phyloP scores from a whole-genome alignment of 2,113 vertebrate species.

The Bufo bufo region DNA sequence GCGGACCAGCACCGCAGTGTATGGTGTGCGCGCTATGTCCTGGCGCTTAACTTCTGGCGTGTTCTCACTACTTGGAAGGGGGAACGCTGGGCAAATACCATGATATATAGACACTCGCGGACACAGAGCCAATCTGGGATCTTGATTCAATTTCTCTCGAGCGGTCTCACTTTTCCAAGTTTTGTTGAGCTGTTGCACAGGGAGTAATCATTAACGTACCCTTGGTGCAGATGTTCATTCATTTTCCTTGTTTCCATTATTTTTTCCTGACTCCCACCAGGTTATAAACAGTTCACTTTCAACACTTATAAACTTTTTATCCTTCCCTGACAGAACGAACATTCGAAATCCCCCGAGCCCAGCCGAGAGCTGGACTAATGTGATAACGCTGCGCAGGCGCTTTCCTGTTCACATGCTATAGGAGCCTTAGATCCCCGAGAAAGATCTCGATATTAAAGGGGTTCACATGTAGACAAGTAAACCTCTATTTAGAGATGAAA shows the following conservation, averaged over 20 bases:
- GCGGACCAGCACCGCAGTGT: not conserved
- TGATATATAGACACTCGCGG: conserved; percentile 9
- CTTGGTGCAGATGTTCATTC: conserved; percentile 39
- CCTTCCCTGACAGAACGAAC: not conserved
- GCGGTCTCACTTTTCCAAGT: conserved; percentile 33
- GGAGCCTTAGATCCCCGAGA: not conserved
- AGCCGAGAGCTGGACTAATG: not conserved
- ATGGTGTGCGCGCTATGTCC: not conserved
- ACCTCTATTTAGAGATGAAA: not conserved
- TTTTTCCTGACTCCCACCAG: conserved; percentile 16
- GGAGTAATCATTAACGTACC: conserved; percentile 5
- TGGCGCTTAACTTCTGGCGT: not conserved
- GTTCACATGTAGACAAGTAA: not conserved
- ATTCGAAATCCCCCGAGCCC: not conserved
- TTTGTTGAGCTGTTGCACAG: conserved; percentile 13
- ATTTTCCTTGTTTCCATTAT: not conserved
- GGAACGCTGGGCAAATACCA: conserved; percentile 34
- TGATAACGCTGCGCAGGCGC: conserved; percentile 1
- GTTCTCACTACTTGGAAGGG: conserved; percentile 35
- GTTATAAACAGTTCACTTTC: conserved; percentile 31
- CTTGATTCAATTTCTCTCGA: conserved; percentile 48
- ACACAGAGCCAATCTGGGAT: conserved; percentile 35
- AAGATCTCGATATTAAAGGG: not conserved
- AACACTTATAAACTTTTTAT: conserved; percentile 27
- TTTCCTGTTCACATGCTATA: not conserved